Base-by-base conservation (phyloP, 2,888 invertebrate genomes). In the Andricus curvator region DNA sequence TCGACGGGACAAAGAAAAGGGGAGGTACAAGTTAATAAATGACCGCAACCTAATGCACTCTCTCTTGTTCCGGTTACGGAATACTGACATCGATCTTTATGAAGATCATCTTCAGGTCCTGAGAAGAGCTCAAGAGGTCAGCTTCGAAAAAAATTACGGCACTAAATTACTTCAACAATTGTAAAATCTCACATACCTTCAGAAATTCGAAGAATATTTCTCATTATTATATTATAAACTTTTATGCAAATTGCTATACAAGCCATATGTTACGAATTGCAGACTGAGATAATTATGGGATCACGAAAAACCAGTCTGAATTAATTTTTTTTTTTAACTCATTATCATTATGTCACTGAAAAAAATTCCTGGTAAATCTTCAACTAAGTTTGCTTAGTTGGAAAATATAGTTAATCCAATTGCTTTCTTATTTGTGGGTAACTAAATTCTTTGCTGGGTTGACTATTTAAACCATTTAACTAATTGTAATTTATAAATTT, bases 1-100 rank as follows among this genome's bases (percentile, higher is more conserved):
- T 91, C 8, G 64, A 25, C 29, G 17, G 64, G 13, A 64, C 64
- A 64, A 64, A 64, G 64, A 64, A 64, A 64, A 64, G 64, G 64
- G 64, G 64, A 64, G 64, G 64, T 64, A 64, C 64, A 17, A 29
- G 64, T 29, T 64, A 64, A 64, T 64, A 64, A 64, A 64, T 64
- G 64, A 64, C 29, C 15, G 64, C 25, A 29, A 64, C 64, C 64
- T 62, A 62, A 62, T 62, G 62, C 25, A 62, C 62, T 62, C 62
- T 56, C n/a, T 62, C 62, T 25, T 62, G 25, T 62, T 62, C 62
- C 62, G 62, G 62, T 25, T 25, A 22, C 22, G 62, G 25, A 22
- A 62, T n/a, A 56, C 56, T 62, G 62, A 62, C 62, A 25, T 62
- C 25, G 62, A 64, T 64, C 64, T 64, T 64, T 64, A 64, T 64